A percentile compares a stretch with the other conserved stretches of the same genome.
Evolutionary conservation across 2,797 vertebrate genomes (phyloP).

Genomic region (Glyptemys insculpta): DNA sequence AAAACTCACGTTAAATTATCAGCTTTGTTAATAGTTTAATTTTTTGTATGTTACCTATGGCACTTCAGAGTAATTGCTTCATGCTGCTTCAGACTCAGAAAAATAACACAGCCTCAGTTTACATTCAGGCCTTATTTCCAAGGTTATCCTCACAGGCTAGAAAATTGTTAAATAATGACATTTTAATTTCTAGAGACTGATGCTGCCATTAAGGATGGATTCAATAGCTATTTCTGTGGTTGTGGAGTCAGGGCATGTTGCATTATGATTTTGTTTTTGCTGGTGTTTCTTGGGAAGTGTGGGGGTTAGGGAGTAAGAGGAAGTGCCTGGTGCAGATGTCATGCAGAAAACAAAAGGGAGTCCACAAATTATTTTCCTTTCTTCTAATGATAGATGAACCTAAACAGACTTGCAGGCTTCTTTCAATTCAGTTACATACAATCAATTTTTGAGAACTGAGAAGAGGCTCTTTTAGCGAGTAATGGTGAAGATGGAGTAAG

Average conservation of each 20-base stretch:
- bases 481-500: neutral
- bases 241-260: neutral
- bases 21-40: neutral
- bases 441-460: neutral
- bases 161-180: slow-evolving; percentile 31
- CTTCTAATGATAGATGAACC: neutral
- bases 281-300: neutral
- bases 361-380: neutral
- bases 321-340: neutral
- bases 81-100: neutral
- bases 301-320: neutral
- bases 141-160: neutral
- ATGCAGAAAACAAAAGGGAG: neutral
- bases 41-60: neutral
- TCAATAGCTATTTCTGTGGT: neutral
- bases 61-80: rapidly evolving
- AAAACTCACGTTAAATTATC: neutral
- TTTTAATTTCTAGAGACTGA: neutral
- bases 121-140: neutral
- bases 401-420: neutral
- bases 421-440: neutral
- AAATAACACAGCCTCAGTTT: neutral
- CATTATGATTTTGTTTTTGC: neutral
- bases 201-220: neutral
- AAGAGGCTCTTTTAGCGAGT: slow-evolving; percentile 12